phyloP scores from a whole-genome alignment of 1,140 invertebrate species.

The Conus ventricosus region DNA sequence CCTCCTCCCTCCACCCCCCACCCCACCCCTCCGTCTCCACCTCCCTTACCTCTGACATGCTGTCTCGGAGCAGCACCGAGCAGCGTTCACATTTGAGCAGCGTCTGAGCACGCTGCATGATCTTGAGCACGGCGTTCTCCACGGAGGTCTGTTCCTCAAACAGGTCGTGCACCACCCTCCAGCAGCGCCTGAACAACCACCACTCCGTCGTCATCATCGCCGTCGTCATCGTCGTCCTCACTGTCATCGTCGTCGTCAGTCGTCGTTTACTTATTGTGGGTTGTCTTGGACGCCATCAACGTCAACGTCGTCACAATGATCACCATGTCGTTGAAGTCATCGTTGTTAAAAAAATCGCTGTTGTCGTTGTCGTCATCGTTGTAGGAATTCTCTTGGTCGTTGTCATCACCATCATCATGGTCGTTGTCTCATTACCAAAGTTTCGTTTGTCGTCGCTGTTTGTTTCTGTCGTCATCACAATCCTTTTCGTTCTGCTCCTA shows the following conservation, averaged over 20 bases:
- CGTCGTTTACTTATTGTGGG: too few species aligned
- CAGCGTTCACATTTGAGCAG: slow-evolving; percentile 94
- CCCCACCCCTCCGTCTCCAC: not conserved
- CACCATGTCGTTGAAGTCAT: not conserved
- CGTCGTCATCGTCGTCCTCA: not conserved
- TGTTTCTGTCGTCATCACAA: too few species aligned
- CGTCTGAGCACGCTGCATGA: slow-evolving; percentile 94
- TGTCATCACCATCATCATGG: too few species aligned
- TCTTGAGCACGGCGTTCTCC: slow-evolving; percentile 94
- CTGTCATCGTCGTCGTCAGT: not conserved
- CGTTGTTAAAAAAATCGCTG: not conserved
- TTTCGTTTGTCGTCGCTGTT: too few species aligned
- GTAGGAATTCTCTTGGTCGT: too few species aligned
- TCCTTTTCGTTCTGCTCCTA: too few species aligned
- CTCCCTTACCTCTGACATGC: slow-evolving; percentile 54
- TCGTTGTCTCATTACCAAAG: too few species aligned
- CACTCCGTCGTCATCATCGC: slow-evolving; percentile 1
- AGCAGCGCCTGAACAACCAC: slow-evolving; percentile 82
- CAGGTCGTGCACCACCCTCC: slow-evolving; percentile 88
- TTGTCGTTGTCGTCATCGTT: not conserved
- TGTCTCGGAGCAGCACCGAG: slow-evolving; percentile 77
- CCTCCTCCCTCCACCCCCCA: not conserved
- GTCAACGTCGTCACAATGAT: not conserved
- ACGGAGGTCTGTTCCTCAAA: slow-evolving; percentile 95
- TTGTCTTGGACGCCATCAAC: not conserved